Conservation (phyloP, 2,888 invertebrate genomes). For the Trachelus stipa region DNA sequence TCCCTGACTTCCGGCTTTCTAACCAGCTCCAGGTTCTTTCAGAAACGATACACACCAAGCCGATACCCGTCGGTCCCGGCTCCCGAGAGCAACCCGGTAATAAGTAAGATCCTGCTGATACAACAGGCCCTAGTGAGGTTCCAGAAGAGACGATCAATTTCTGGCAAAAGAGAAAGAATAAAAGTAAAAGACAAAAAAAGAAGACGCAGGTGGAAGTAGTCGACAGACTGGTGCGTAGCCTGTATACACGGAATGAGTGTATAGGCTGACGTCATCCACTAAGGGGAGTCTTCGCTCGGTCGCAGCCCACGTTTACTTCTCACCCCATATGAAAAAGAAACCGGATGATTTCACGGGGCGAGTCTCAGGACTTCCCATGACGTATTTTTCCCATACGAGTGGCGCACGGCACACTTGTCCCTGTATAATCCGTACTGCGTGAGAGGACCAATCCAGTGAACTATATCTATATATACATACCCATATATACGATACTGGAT, state of each 20-base stretch:
- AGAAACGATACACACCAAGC: neutral
- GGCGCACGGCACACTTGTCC: neutral
- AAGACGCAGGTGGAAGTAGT: constrained; percentile 18
- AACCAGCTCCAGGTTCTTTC: neutral
- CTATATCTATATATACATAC: constrained; percentile 1
- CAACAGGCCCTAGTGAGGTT: neutral
- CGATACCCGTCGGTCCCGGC: neutral
- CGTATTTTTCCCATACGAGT: constrained; percentile 24
- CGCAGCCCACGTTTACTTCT: constrained; percentile 23
- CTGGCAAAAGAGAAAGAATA: neutral
- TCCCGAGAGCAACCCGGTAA: neutral
- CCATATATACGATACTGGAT: neutral
- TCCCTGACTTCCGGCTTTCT: neutral
- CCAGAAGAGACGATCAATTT: neutral
- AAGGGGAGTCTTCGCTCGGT: constrained; percentile 20
- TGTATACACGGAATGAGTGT: constrained; percentile 19
- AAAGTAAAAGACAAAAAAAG: neutral
- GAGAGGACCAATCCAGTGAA: neutral
- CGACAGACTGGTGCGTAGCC: neutral
- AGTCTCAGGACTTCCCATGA: constrained; percentile 48
- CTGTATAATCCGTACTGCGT: neutral
- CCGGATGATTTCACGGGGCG: constrained; percentile 50
- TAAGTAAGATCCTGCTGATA: neutral
- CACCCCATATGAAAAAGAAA: constrained; percentile 47
- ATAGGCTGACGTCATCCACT: constrained; percentile 30